These are phyloP conservation scores for Tuta absoluta DNA, from an alignment of 2,888 invertebrate genomes.

Conservation along the genomic window DNA sequence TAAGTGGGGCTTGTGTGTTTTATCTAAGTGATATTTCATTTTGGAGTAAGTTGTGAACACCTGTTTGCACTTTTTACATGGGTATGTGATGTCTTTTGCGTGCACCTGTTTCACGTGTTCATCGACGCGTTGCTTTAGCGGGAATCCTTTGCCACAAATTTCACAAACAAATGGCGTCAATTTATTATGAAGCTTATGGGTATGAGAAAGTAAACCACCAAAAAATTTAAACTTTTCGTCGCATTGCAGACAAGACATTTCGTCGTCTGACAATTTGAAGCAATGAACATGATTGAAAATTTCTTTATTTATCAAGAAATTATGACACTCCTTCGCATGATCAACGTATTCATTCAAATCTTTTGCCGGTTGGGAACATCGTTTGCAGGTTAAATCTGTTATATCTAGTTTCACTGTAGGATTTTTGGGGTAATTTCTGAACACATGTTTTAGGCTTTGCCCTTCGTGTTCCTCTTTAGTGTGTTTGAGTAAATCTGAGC, in stretches of 20 bases:
- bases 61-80: constrained; percentile 47
- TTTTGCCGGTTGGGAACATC: constrained; percentile 41
- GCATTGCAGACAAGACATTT: constrained; percentile 54
- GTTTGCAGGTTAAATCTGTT: constrained; percentile 49
- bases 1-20: constrained; percentile 26
- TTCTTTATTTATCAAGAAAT: constrained; percentile 45
- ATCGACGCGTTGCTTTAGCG: constrained; percentile 51
- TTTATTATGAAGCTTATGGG: constrained; percentile 52
- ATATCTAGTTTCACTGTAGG: constrained; percentile 49
- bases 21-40: constrained; percentile 40
- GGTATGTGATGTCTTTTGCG: constrained; percentile 32
- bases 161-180: constrained; percentile 54
- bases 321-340: constrained; percentile 44
- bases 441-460: constrained; percentile 36
- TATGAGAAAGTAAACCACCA: constrained; percentile 51
- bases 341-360: constrained; percentile 45
- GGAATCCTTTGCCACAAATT: constrained; percentile 63
- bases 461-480: constrained; percentile 47
- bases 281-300: constrained; percentile 42
- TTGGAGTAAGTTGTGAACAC: constrained; percentile 45
- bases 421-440: constrained; percentile 26
- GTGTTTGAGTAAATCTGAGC: constrained; percentile 37
- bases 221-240: constrained; percentile 54
- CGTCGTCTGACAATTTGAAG: constrained; percentile 52
- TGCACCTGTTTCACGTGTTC: constrained; percentile 58